These are phyloP conservation scores for Halcyon leucocephala DNA, from an alignment of 2,797 vertebrate genomes.

Conservation along the genomic window DNA sequence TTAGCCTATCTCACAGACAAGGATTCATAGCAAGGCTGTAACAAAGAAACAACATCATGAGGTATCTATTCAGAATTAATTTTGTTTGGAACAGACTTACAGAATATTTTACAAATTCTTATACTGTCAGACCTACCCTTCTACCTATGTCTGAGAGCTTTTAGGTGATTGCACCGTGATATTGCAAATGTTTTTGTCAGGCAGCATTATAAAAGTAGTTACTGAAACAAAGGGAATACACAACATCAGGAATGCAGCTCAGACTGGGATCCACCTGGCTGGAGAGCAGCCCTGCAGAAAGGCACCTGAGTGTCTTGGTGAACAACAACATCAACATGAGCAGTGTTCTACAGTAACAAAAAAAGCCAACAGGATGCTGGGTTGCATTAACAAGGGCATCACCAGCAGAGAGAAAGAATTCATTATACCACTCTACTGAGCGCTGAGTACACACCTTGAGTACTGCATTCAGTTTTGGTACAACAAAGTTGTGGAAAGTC, in stretches of 20 bases:
- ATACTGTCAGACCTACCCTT: neutral
- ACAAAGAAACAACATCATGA: neutral
- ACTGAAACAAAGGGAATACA: neutral
- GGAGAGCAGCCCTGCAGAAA: no score
- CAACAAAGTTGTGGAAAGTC: no score
- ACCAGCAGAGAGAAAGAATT: no score
- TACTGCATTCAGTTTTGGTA: no score
- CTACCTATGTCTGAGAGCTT: neutral
- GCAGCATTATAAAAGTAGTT: neutral
- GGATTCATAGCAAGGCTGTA: neutral
- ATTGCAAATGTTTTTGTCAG: neutral
- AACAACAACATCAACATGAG: no score
- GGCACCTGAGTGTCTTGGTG: no score
- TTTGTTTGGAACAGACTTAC: neutral
- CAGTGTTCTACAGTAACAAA: no score
- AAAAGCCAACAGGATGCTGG: no score
- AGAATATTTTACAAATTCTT: neutral
- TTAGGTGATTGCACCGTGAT: neutral
- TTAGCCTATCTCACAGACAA: neutral
- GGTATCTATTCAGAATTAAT: neutral
- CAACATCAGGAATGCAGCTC: neutral
- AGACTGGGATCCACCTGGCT: no score
- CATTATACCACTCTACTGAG: no score
- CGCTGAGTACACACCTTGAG: no score
- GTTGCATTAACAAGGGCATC: no score